Conservation (phyloP, 2,888 invertebrate genomes). For the Sinopyrophorus schimmeli region DNA sequence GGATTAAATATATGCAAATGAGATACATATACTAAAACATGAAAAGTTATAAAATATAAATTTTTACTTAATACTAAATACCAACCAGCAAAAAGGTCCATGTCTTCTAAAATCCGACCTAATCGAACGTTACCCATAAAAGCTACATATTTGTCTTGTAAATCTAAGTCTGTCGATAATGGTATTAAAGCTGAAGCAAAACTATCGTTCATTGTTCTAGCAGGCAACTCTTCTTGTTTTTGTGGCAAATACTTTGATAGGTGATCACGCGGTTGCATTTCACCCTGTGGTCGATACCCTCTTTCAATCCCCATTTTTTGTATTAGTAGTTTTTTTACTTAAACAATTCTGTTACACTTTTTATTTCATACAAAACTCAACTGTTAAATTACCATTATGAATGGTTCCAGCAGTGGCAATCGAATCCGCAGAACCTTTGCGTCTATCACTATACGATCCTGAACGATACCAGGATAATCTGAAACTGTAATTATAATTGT, state of each 20-base stretch:
- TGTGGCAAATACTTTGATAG: constrained; percentile 61
- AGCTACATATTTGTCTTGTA: constrained; percentile 69
- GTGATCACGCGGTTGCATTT: constrained; percentile 56
- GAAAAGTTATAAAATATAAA: no score
- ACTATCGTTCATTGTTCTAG: constrained; percentile 68
- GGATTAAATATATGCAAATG: constrained; percentile 68
- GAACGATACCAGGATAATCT: no score
- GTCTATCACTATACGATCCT: no score
- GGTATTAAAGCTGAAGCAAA: constrained; percentile 69
- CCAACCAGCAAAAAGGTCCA: constrained; percentile 76
- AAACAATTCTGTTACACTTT: constrained; percentile 21
- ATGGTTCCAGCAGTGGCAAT: constrained; percentile 10
- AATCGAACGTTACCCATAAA: constrained; percentile 65
- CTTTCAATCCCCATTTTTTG: constrained; percentile 55
- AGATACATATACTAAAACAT: constrained; percentile 71
- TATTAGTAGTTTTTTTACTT: constrained; percentile 49
- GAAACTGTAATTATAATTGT: no score
- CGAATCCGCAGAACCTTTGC: no score
- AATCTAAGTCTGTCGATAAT: constrained; percentile 58
- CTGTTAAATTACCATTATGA: constrained; percentile 1
- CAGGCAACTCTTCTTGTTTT: constrained; percentile 62
- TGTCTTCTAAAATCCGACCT: constrained; percentile 74
- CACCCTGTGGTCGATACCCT: constrained; percentile 55
- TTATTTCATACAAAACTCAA: not conserved
- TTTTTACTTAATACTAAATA: no score